phyloP scores from a whole-genome alignment of 1,140 invertebrate species.

The Ips typographus region DNA sequence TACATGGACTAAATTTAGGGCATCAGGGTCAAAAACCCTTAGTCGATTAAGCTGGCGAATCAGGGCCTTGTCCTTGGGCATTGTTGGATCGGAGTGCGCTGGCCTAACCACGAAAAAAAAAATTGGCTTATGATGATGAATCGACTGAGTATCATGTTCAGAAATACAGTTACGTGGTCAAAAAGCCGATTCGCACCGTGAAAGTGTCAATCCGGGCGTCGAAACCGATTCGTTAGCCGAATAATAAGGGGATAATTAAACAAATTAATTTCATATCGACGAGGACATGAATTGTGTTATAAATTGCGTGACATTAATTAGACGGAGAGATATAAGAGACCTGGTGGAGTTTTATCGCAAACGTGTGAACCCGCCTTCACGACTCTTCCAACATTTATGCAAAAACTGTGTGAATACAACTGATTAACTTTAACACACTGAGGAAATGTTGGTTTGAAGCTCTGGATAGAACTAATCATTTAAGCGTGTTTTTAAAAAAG shows the following conservation, averaged over 20 bases:
- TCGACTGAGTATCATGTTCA: constrained; percentile 9
- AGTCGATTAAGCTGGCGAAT: too few species aligned
- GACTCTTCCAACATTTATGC: too few species aligned
- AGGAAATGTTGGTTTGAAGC: too few species aligned
- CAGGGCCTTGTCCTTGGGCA: too few species aligned
- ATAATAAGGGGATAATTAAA: constrained; percentile 31
- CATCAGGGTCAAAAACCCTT: too few species aligned
- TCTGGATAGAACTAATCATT: too few species aligned
- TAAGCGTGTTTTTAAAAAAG: too few species aligned
- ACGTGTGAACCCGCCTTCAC: not conserved
- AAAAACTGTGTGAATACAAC: too few species aligned
- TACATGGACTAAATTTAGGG: too few species aligned
- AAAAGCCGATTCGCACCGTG: constrained; percentile 18
- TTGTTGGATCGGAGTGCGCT: too few species aligned
- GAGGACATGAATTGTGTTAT: constrained; percentile 26
- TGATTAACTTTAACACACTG: too few species aligned
- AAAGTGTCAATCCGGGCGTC: constrained; percentile 24
- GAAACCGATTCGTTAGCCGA: constrained; percentile 25
- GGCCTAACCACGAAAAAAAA: not conserved
- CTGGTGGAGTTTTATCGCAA: constrained; percentile 2
- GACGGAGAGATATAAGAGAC: constrained; percentile 15
- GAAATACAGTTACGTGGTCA: constrained; percentile 14
- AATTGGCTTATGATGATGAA: not conserved
- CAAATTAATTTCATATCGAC: constrained; percentile 31
- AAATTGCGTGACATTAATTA: constrained; percentile 33